Evolutionary conservation across 2,888 invertebrate species (phyloP).

Genomic region (Morinoia aosen): DNA sequence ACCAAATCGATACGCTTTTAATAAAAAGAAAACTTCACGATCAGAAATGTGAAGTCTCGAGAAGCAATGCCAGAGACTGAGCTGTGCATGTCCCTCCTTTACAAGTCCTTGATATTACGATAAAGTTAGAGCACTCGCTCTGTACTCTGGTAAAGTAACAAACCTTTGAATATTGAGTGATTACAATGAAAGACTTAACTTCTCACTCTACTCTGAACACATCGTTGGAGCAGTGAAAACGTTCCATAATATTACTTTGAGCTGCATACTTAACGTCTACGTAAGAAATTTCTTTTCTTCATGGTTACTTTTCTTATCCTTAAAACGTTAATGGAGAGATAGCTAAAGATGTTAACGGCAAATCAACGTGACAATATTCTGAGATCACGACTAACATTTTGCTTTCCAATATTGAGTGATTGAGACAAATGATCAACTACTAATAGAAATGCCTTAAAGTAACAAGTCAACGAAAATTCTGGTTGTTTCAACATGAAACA

Average conservation of each 20-base stretch:
- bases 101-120: neutral
- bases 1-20: too few species aligned
- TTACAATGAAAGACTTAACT: neutral
- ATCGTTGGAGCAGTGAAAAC: neutral
- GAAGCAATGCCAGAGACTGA: too few species aligned
- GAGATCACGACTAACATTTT: neutral
- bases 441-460: neutral
- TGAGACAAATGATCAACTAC: neutral
- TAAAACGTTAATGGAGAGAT: neutral
- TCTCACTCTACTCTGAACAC: neutral
- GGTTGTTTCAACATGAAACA: slow-evolving; percentile 43
- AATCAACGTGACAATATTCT: neutral
- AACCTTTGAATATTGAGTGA: neutral
- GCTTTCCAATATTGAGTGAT: neutral
- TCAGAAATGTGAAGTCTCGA: too few species aligned
- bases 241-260: neutral
- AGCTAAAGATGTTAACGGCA: neutral
- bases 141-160: neutral
- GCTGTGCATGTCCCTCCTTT: too few species aligned
- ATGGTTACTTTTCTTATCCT: neutral
- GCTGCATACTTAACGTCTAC: neutral
- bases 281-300: neutral
- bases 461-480: slow-evolving; percentile 13
- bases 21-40: too few species aligned
- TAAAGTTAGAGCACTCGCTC: neutral